phyloP scores from a whole-genome alignment of 2,888 invertebrate genomes.

The Lamproptera curius region DNA sequence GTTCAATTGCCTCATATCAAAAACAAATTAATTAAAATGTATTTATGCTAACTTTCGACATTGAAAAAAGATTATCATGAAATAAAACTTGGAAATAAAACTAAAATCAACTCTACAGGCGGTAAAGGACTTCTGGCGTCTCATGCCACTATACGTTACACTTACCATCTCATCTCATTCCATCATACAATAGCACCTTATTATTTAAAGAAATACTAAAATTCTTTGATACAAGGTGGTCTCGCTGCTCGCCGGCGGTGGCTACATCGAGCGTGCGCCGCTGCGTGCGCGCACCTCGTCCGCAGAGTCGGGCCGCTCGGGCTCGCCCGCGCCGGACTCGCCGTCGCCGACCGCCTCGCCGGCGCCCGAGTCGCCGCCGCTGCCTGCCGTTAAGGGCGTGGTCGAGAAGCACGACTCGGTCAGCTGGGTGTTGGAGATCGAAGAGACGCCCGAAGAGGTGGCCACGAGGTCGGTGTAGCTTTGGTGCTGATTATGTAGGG shows the following conservation, averaged over 20 bases:
- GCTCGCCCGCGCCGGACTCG: constrained; percentile 61
- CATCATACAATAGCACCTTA: too few relatives aligned
- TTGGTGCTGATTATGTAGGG: too few relatives aligned
- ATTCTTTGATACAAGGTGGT: constrained; percentile 74
- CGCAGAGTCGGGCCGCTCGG: constrained; percentile 57
- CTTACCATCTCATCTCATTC: too few relatives aligned
- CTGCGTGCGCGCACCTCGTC: constrained; percentile 65
- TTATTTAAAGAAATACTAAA: too few relatives aligned
- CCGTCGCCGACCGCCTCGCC: constrained; percentile 56
- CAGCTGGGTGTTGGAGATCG: constrained; percentile 91
- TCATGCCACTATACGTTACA: too few relatives aligned
- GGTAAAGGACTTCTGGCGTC: too few relatives aligned
- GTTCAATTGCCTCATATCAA: too few relatives aligned
- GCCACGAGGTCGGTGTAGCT: constrained; percentile 81
- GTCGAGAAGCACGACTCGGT: constrained; percentile 92
- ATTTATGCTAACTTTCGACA: too few relatives aligned
- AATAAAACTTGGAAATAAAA: too few relatives aligned
- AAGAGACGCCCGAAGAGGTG: constrained; percentile 84
- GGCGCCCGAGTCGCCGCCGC: constrained; percentile 78
- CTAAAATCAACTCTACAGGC: too few relatives aligned
- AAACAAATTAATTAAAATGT: too few relatives aligned
- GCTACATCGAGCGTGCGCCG: constrained; percentile 58
- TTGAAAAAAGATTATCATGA: too few relatives aligned
- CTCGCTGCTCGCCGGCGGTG: constrained; percentile 62
- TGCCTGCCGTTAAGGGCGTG: constrained; percentile 88